Percentiles rank a stretch among this genome's conserved stretches.
phyloP scores from a whole-genome alignment of 2,797 vertebrate genomes.

The Sebastes umbrosus region DNA sequence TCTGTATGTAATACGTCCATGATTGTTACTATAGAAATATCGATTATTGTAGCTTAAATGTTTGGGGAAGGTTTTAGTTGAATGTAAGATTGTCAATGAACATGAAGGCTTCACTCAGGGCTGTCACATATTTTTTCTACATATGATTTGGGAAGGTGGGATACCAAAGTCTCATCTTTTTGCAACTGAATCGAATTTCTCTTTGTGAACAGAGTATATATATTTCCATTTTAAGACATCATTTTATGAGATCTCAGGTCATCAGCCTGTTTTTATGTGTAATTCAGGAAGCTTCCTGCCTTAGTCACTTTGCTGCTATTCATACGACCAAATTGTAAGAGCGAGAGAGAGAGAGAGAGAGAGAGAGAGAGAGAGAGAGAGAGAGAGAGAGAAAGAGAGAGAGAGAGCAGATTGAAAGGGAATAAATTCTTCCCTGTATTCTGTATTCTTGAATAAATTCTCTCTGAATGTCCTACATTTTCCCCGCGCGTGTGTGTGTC shows the following conservation, averaged over 20 bases:
- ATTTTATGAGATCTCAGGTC: slow-evolving; percentile 24
- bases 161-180: background rate
- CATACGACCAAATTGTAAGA: background rate
- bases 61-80: background rate
- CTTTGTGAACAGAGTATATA: background rate
- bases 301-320: background rate
- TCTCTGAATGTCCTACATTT: slow-evolving; percentile 68
- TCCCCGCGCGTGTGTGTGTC: background rate
- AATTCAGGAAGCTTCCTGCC: slow-evolving; percentile 16
- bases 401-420: slow-evolving; percentile 39
- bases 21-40: background rate
- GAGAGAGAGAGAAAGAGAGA: background rate
- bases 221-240: slow-evolving; percentile 14
- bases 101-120: background rate
- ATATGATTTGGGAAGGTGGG: background rate
- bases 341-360: background rate
- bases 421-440: slow-evolving; percentile 42
- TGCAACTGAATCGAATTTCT: background rate
- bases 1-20: too few species aligned
- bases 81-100: background rate
- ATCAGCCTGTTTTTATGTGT: slow-evolving; percentile 27
- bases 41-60: background rate
- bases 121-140: background rate
- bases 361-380: background rate
- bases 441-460: slow-evolving; percentile 62